phyloP scores from a whole-genome alignment of 2,888 invertebrate genomes.

The Mayetiola destructor region DNA sequence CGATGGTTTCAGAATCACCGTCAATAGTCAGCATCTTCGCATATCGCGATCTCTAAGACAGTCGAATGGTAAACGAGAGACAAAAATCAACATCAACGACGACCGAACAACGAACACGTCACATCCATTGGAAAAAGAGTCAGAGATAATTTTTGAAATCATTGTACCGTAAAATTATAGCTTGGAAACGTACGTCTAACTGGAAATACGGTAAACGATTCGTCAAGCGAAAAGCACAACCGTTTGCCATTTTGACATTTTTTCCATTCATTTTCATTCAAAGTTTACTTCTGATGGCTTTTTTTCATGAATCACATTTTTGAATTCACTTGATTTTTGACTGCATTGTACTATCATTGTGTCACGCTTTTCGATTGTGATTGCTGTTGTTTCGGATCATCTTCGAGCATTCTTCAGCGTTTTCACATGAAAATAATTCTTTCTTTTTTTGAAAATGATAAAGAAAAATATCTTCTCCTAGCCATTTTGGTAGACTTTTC shows the following conservation, averaged over 20 bases:
- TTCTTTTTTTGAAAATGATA: no score
- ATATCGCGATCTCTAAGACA: not conserved
- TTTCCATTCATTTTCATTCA: not conserved
- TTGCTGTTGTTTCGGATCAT: not conserved
- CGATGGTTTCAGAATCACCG: no score
- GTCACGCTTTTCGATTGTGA: not conserved
- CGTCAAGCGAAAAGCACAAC: not conserved
- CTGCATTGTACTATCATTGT: no score
- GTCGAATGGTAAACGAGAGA: conserved; percentile 6
- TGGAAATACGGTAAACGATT: not conserved
- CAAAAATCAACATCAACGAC: not conserved
- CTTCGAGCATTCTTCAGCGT: not conserved
- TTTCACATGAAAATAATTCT: not conserved
- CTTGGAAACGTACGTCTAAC: conserved; percentile 11
- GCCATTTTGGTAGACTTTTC: conserved; percentile 15
- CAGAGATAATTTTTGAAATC: conserved; percentile 8
- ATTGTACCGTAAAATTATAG: conserved; percentile 14
- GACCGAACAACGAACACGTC: no score
- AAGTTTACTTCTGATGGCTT: not conserved
- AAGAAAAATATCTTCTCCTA: no score
- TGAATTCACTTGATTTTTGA: no score
- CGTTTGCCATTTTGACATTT: conserved; percentile 12
- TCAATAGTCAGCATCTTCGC: not conserved
- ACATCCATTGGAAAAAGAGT: not conserved
- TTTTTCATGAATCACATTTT: no score